Percentiles rank a stretch among this genome's conserved stretches.
phyloP scores from a whole-genome alignment of 2,113 vertebrate species.

The Phaethon lepturus region DNA sequence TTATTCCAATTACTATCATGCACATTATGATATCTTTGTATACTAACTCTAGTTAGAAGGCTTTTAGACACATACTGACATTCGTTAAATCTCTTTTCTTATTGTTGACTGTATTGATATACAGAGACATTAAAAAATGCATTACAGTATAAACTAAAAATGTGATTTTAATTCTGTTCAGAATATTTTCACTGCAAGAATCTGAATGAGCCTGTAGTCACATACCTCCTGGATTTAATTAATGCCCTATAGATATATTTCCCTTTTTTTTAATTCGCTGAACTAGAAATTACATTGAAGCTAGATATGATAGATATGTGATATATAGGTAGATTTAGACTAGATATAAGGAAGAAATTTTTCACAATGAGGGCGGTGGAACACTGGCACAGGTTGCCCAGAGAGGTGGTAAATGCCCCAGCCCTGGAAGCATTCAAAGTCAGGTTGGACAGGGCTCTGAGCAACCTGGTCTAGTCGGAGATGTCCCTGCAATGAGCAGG shows the following conservation, averaged over 20 bases:
- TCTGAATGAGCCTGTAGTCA: constrained; percentile 10
- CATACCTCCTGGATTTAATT: constrained; percentile 1
- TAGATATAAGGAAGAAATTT: background rate
- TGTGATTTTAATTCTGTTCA: constrained; percentile 10
- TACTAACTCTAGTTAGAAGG: background rate
- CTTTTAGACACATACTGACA: background rate
- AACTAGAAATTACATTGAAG: constrained; percentile 25
- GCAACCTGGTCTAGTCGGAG: too few species aligned
- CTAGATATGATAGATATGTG: background rate
- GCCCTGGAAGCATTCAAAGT: too few species aligned
- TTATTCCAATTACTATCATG: background rate
- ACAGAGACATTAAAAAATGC: constrained; percentile 27
- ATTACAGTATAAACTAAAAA: constrained; percentile 26
- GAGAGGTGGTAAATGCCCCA: too few species aligned
- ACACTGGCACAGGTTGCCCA: too few species aligned
- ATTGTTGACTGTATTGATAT: background rate
- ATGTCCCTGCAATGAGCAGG: background rate
- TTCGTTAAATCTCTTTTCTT: constrained; percentile 1
- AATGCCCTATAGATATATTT: constrained; percentile 18
- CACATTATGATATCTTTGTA: background rate
- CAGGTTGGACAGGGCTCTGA: too few species aligned
- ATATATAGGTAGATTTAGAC: background rate
- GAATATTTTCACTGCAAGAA: constrained; percentile 13
- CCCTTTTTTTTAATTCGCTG: constrained; percentile 50
- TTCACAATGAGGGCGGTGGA: too few species aligned